Evolutionary conservation across 2,888 invertebrate genomes (phyloP), one percentile per base, ranked within the genome.

Genomic region (Epicampocera succincta): DNA sequence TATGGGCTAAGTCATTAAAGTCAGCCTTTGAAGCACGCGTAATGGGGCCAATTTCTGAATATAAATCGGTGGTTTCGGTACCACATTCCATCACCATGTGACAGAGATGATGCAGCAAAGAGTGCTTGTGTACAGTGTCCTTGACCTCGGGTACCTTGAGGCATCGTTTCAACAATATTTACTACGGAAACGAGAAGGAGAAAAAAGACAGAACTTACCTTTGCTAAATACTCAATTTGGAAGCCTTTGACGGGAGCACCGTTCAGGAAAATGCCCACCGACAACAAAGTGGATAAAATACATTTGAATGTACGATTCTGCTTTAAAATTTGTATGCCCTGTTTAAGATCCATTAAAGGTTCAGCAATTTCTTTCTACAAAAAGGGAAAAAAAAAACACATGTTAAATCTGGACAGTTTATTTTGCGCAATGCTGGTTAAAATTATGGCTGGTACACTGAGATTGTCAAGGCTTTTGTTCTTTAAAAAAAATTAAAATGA

Each of bases 101-200:
- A 90, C 99, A 99, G 84, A 99, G 93, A 91, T 99, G 99, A 91
- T 99, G 98, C 80, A 99, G 93, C 80, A 99, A 92, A 6, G 99
- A 98, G 92, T 99, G 99, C 91, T 99, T 99, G 91, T 99, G 98
- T 48, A 99, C 98, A 0, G 99, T 99, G 91, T 99, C 99, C 92
- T 99, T 98, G 52, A 99, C 98, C 93, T 99, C 98, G 88, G 98
- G 98, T 87, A 98, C 97, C 93, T 88, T 17, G 0, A 5, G n/a
- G 9, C 19, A 60, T 11, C 15, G 9, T 13, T 19, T 2, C 5
- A 15, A 17, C 1, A n/a, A 25, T 58, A 48, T 48, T 29, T n/a
- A n/a, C n/a, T n/a, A n/a, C 25, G 25, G 2, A 3, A 3, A 25
- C 2, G 25, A 25, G 25, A 2, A 25, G 33, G 1, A 21, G 4